phyloP scores from a whole-genome alignment of 2,797 vertebrate species.

The Betta splendens region DNA sequence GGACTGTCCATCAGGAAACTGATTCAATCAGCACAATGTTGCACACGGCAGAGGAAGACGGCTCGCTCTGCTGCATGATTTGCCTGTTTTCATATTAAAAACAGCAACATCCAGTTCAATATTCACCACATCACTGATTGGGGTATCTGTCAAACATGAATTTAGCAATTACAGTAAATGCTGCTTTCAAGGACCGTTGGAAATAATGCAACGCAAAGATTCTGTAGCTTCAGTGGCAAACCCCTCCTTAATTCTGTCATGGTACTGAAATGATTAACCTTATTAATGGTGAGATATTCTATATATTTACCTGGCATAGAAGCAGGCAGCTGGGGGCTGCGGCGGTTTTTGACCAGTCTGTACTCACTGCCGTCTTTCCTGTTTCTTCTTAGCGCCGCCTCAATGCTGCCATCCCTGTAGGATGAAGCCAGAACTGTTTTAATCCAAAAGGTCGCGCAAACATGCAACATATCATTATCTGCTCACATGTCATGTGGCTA shows the following conservation, averaged over 20 bases:
- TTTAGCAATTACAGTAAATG: no score
- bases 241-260: no score
- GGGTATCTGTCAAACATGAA: no score
- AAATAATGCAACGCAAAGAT: background rate
- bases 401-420: constrained; percentile 84
- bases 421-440: background rate
- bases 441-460: background rate
- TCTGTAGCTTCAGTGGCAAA: no score
- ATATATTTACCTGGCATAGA: constrained; percentile 86
- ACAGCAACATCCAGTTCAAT: no score
- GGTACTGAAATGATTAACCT: no score
- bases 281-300: no score
- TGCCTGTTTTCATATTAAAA: constrained; percentile 33
- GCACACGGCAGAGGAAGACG: background rate
- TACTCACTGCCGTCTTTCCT: constrained; percentile 94
- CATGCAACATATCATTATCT: background rate
- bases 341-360: constrained; percentile 90
- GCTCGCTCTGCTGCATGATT: constrained; percentile 30
- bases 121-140: no score
- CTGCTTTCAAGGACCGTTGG: background rate
- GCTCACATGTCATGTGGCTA: background rate
- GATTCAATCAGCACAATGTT: constrained; percentile 60
- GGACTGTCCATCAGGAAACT: constrained; percentile 60
- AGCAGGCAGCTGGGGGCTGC: constrained; percentile 84
- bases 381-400: constrained; percentile 82